Base-by-base conservation (phyloP, 2,888 invertebrate species). In the Muscina levida region DNA sequence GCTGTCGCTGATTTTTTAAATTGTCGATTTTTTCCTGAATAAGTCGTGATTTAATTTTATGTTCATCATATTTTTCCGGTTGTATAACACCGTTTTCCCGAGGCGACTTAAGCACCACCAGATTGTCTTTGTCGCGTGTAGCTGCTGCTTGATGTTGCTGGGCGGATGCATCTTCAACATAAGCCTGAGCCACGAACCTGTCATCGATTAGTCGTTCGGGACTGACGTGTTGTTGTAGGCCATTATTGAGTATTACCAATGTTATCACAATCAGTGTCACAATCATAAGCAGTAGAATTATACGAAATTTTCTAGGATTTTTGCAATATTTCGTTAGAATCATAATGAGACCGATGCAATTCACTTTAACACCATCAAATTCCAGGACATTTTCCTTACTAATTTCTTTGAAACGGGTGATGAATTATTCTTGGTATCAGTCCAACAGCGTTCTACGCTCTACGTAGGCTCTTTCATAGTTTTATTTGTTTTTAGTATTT, bases 1-100 rank as follows among this genome's bases (percentile, higher is more conserved):
- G 73, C 82, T 85, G 74, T 79, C 87, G 86, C 26, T 83, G 77
- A 22, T 85, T 75, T 39, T 87, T 89, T 65, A 90, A 82, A 76
- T 87, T 86, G 72, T 88, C 86, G 62, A 91, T 86, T 72, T 90
- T 90, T 53, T 87, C 89, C 78, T 88, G 87, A 62, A 90, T 89
- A 59, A 91, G 86, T 73, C 90, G 87, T 22, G 87, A 85, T 84
- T 89, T 90, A 26, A 91, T 84, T 83, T 88, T 88, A 44, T 87
- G 88, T 82, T 91, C 90, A 75, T 91, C 89, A 75, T 90, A 91
- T 81, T 90, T 90, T 80, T 91, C 91, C 5, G 89, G 89, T 83
- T 90, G 87, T 81, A 91, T 88, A 53, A 88, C 80, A 31, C 88
- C 89, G 81, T 86, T 84, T 66, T 87, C 85, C n/a, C 87, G 85